These are phyloP conservation scores for Martes flavigula DNA, from an alignment of 2,797 vertebrate species.

Conservation along the genomic window DNA sequence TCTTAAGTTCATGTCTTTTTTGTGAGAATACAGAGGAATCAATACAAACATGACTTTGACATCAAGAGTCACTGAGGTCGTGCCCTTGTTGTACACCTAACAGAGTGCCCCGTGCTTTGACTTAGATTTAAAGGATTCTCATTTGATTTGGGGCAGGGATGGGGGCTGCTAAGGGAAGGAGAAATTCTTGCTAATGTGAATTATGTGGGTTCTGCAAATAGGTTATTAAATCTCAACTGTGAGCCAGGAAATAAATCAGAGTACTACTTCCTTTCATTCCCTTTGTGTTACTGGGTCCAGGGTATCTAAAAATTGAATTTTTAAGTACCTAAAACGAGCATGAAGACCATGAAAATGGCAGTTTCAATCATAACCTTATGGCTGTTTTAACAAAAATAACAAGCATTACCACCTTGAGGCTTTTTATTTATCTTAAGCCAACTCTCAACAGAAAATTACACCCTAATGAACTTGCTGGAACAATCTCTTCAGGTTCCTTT, in stretches of 20 bases:
- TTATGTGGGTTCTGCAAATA: slow-evolving; percentile 37
- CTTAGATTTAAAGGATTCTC: slow-evolving; percentile 45
- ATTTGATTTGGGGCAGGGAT: not conserved
- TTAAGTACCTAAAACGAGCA: not conserved
- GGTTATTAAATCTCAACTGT: slow-evolving; percentile 20
- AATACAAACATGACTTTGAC: not conserved
- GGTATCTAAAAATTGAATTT: slow-evolving; percentile 28
- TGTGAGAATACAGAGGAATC: not conserved
- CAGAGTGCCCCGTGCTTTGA: slow-evolving; percentile 6
- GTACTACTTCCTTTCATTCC: slow-evolving; percentile 3
- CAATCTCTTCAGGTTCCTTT: not conserved
- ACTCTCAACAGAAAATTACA: slow-evolving; percentile 50
- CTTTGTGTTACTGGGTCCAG: not conserved
- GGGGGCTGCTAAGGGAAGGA: not conserved
- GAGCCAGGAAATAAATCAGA: not conserved
- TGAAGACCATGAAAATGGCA: not conserved
- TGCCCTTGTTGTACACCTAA: not conserved
- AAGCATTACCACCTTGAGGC: not conserved
- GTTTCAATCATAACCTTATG: not conserved
- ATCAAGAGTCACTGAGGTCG: not conserved
- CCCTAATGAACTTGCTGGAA: slow-evolving; percentile 8
- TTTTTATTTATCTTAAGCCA: slow-evolving; percentile 57
- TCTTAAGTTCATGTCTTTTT: not conserved
- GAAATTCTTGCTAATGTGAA: not conserved
- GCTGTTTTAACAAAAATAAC: slow-evolving; percentile 41